Conservation (phyloP, 2,113 vertebrate genomes). For the Callaeas wilsoni region DNA sequence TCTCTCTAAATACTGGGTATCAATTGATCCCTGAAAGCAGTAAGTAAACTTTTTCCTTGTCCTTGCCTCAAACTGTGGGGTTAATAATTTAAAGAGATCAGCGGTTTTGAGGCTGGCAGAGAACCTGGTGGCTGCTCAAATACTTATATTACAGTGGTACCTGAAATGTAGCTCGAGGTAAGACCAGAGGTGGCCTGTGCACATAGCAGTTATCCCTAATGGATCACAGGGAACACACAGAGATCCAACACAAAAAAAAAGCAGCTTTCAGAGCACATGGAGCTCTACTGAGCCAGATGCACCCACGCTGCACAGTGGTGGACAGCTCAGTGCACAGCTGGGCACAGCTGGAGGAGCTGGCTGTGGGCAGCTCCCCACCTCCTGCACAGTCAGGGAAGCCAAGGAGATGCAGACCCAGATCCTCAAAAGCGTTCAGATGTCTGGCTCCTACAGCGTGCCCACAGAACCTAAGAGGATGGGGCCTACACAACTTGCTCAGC, state of each 20-base stretch:
- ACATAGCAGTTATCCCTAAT: neutral
- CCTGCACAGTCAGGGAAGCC: neutral
- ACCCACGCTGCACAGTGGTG: neutral
- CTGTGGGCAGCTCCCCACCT: neutral
- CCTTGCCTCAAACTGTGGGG: neutral
- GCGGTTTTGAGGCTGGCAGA: neutral
- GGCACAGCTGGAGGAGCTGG: conserved; percentile 12
- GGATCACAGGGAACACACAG: neutral
- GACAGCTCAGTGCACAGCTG: neutral
- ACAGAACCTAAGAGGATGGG: neutral
- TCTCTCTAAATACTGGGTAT: neutral
- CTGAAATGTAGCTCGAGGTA: neutral
- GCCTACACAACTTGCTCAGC: neutral
- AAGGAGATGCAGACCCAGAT: neutral
- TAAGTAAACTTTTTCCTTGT: neutral
- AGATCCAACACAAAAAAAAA: neutral
- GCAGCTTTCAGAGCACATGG: neutral
- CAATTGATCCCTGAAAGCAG: neutral
- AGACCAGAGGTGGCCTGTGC: neutral
- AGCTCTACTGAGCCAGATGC: neutral
- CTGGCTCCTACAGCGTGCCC: neutral
- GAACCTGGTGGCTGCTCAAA: neutral
- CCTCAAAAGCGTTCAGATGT: neutral
- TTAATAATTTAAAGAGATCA: neutral
- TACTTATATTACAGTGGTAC: neutral